Evolutionary conservation across 2,113 vertebrate genomes (phyloP).

Genomic region (Thamnaconus septentrionalis): DNA sequence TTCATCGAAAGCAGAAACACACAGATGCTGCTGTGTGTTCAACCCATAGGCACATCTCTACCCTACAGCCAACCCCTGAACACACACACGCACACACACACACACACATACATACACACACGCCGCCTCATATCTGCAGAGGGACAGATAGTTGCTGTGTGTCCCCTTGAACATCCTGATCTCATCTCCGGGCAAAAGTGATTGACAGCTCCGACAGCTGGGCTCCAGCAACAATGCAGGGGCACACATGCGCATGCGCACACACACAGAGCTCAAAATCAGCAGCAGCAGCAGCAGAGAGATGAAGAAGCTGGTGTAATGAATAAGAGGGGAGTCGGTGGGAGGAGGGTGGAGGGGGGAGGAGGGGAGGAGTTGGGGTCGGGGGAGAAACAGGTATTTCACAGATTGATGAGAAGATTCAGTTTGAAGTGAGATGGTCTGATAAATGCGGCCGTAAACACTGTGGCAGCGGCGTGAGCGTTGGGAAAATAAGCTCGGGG

Average conservation of each 20-base stretch:
- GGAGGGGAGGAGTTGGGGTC: constrained; percentile 9
- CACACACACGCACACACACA: constrained; percentile 9
- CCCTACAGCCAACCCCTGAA: too few species aligned
- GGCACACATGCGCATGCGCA: constrained; percentile 47
- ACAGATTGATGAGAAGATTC: constrained; percentile 50
- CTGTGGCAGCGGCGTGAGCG: constrained; percentile 11
- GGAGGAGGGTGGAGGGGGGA: constrained; percentile 9
- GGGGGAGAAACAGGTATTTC: constrained; percentile 21
- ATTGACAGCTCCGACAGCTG: constrained; percentile 83
- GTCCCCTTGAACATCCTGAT: constrained; percentile 80
- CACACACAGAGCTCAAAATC: constrained; percentile 26
- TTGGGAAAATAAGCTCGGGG: constrained; percentile 18
- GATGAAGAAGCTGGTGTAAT: constrained; percentile 2
- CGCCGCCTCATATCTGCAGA: constrained; percentile 75
- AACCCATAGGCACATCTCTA: too few species aligned
- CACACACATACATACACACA: constrained; percentile 11
- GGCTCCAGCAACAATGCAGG: constrained; percentile 73
- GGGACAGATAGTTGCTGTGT: constrained; percentile 76
- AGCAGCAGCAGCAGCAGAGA: neutral
- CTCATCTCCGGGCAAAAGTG: constrained; percentile 79
- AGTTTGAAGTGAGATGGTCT: constrained; percentile 15
- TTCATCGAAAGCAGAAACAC: too few species aligned
- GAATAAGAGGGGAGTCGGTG: constrained; percentile 18
- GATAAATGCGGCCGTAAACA: constrained; percentile 21
- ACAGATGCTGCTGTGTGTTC: too few species aligned